A percentile compares a stretch with the other conserved stretches of the same genome.
phyloP scores from a whole-genome alignment of 1,140 invertebrate genomes.

The Procambarus virginalis region DNA sequence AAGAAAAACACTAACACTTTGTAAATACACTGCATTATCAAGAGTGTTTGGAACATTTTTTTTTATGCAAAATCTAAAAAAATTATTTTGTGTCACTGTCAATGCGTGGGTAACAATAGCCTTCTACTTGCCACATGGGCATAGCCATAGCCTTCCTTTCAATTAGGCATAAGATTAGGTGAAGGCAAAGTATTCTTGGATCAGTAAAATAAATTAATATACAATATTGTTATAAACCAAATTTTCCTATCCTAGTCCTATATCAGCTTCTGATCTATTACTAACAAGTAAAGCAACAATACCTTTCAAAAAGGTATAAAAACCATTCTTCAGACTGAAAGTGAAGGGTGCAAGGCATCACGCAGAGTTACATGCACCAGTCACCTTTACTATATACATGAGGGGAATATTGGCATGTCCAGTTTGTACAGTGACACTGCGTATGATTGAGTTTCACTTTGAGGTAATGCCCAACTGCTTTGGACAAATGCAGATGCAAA shows the following conservation, averaged over 20 bases:
- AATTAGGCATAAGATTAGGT: slow-evolving; percentile 20
- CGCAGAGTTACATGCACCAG: slow-evolving; percentile 49
- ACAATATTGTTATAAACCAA: slow-evolving; percentile 22
- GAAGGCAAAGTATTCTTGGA: slow-evolving; percentile 21
- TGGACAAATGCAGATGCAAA: slow-evolving; percentile 61
- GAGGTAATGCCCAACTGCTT: slow-evolving; percentile 63
- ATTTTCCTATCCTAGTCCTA: slow-evolving; percentile 19
- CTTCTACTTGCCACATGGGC: not conserved
- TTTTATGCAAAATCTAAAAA: too few relatives aligned
- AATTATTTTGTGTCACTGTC: not conserved
- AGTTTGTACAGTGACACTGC: slow-evolving; percentile 63
- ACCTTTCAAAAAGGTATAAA: slow-evolving; percentile 62
- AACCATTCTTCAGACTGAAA: slow-evolving; percentile 36
- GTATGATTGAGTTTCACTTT: slow-evolving; percentile 64
- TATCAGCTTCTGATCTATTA: slow-evolving; percentile 39
- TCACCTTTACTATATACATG: slow-evolving; percentile 56
- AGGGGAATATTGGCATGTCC: slow-evolving; percentile 56
- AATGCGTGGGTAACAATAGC: not conserved
- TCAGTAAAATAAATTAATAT: slow-evolving; percentile 49
- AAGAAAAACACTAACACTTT: not conserved
- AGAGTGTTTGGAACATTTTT: too few relatives aligned
- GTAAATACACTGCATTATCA: too few relatives aligned
- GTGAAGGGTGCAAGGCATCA: slow-evolving; percentile 59
- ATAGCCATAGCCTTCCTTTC: not conserved
- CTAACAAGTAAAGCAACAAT: slow-evolving; percentile 65